Percentiles rank a stretch among this genome's conserved stretches.
These are phyloP conservation scores for Drosophila dives DNA, from an alignment of 2,888 invertebrate species.

Conservation along the genomic window DNA sequence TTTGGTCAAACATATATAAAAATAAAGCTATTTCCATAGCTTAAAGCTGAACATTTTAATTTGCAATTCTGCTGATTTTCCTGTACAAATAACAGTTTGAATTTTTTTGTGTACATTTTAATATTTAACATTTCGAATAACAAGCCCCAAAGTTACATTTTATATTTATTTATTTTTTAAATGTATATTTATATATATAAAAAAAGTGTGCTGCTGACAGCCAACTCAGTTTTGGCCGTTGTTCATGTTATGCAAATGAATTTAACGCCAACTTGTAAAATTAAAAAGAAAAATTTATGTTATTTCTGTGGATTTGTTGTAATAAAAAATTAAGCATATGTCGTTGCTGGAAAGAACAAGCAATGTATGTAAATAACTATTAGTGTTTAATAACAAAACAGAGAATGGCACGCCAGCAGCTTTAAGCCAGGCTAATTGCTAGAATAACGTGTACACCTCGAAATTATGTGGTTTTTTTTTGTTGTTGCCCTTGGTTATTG, in stretches of 20 bases:
- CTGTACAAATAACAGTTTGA: background rate
- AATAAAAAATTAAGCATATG: conserved; percentile 13
- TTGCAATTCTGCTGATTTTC: background rate
- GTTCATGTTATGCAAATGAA: background rate
- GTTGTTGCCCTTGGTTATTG: conserved; percentile 45
- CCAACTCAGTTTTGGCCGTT: background rate
- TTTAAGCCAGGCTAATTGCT: conserved; percentile 49
- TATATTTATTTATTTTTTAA: background rate
- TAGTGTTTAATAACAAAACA: conserved; percentile 28
- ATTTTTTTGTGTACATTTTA: background rate
- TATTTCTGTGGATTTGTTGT: conserved; percentile 15
- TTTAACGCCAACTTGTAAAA: background rate
- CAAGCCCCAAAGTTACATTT: background rate
- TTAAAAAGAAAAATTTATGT: background rate
- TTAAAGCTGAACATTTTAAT: background rate
- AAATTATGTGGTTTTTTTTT: conserved; percentile 10
- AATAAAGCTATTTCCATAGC: background rate
- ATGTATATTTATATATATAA: background rate
- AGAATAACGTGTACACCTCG: conserved; percentile 35
- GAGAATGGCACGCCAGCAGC: conserved; percentile 43
- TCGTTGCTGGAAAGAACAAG: conserved; percentile 1
- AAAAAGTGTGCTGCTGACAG: background rate
- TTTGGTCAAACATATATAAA: background rate
- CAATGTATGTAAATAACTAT: conserved; percentile 15
- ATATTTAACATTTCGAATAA: background rate